Evolutionary conservation across 2,888 invertebrate species (phyloP).

Genomic region (Aplocera efformata): DNA sequence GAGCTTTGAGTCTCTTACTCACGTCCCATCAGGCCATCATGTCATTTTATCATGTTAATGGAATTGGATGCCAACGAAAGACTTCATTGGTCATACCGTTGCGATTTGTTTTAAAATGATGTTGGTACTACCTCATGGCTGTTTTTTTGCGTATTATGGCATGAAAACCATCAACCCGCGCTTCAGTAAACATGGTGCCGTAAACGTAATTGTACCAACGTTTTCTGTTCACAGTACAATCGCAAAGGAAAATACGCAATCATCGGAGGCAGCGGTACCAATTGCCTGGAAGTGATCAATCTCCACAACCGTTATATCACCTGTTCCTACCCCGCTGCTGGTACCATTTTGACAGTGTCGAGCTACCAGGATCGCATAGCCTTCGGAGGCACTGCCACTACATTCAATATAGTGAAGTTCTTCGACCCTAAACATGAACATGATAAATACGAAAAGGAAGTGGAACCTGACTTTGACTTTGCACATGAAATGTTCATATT

Average conservation of each 20-base stretch:
- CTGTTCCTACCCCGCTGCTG: slow-evolving; percentile 63
- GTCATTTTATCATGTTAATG: too few relatives aligned
- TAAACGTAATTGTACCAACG: too few relatives aligned
- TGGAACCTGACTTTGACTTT: slow-evolving; percentile 32
- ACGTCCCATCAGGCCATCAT: too few relatives aligned
- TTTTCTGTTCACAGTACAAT: slow-evolving; percentile 67
- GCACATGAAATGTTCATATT: slow-evolving; percentile 26
- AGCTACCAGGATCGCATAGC: slow-evolving; percentile 64
- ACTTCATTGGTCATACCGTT: too few relatives aligned
- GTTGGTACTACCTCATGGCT: too few relatives aligned
- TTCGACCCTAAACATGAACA: slow-evolving; percentile 68
- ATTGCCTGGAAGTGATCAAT: slow-evolving; percentile 68
- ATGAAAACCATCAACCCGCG: too few relatives aligned
- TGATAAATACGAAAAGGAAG: slow-evolving; percentile 34
- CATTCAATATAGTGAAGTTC: slow-evolving; percentile 63
- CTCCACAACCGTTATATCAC: slow-evolving; percentile 68
- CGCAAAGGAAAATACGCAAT: slow-evolving; percentile 73
- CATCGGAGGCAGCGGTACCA: slow-evolving; percentile 71
- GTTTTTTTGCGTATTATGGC: too few relatives aligned
- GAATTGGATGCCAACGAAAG: too few relatives aligned
- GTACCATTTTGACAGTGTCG: slow-evolving; percentile 54
- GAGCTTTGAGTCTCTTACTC: too few relatives aligned
- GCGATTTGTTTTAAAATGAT: too few relatives aligned
- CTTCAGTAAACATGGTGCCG: too few relatives aligned
- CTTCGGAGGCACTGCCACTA: slow-evolving; percentile 62